phyloP scores from a whole-genome alignment of 1,140 invertebrate genomes.

The Ridgeia piscesae region DNA sequence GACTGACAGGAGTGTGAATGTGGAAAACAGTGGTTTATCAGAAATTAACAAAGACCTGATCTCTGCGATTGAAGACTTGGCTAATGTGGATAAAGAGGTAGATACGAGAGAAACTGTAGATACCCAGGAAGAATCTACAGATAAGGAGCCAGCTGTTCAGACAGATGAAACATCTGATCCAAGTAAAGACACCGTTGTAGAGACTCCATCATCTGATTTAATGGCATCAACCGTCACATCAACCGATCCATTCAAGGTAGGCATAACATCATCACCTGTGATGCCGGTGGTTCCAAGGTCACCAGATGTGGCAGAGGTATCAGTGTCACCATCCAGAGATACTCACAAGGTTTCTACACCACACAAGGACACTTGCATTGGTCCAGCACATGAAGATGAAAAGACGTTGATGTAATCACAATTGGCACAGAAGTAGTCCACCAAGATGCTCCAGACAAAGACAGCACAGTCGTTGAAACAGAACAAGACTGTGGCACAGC shows the following conservation, averaged over 20 bases:
- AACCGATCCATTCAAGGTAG: background rate
- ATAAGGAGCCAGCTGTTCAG: background rate
- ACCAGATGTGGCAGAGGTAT: background rate
- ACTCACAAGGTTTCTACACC: background rate
- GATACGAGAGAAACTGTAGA: background rate
- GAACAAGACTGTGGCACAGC: background rate
- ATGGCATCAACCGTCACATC: background rate
- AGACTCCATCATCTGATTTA: background rate
- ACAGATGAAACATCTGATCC: background rate
- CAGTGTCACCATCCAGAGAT: background rate
- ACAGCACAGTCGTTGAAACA: background rate
- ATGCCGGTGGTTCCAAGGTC: background rate
- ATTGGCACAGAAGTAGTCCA: background rate
- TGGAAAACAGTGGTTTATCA: background rate
- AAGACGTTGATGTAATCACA: background rate
- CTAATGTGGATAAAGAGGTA: background rate
- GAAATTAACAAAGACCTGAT: background rate
- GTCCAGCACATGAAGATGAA: background rate
- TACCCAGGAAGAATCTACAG: background rate
- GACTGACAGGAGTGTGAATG: background rate
- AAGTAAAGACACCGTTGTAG: background rate
- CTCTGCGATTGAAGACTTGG: background rate
- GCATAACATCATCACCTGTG: background rate
- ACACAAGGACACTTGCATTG: background rate
- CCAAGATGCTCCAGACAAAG: background rate